Percentiles rank a stretch among this genome's conserved stretches.
phyloP scores from a whole-genome alignment of 1,140 invertebrate species.

The Lasioglossum baleicum region DNA sequence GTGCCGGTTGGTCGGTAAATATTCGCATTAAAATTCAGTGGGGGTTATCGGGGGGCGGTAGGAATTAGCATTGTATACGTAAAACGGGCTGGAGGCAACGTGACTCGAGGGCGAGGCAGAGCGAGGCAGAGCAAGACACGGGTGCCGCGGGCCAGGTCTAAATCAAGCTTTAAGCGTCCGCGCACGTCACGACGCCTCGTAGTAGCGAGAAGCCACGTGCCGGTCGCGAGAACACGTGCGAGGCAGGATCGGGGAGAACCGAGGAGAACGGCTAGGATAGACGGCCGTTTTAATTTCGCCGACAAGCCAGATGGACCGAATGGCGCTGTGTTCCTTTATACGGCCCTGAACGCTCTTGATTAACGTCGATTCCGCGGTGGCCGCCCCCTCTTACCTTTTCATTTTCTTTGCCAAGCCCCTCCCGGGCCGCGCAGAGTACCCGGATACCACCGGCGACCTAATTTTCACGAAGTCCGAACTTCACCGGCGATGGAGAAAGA shows the following conservation, averaged over 20 bases:
- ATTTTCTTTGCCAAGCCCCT: neutral
- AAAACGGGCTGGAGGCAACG: slow-evolving; percentile 17
- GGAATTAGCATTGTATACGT: slow-evolving; percentile 29
- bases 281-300: slow-evolving; percentile 31
- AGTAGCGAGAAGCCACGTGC: slow-evolving; percentile 18
- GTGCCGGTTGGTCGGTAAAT: slow-evolving; percentile 12
- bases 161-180: slow-evolving; percentile 22
- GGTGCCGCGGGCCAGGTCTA: neutral
- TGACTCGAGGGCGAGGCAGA: neutral
- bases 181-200: slow-evolving; percentile 21
- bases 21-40: slow-evolving; percentile 42
- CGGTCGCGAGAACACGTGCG: slow-evolving; percentile 16
- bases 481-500: neutral
- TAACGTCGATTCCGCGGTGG: slow-evolving; percentile 34
- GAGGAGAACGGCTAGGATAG: neutral
- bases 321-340: slow-evolving; percentile 12
- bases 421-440: neutral
- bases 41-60: neutral
- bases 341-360: slow-evolving; percentile 18
- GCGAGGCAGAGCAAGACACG: too few species aligned
- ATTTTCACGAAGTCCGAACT: slow-evolving; percentile 42
- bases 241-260: neutral
- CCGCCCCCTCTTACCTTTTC: slow-evolving; percentile 7
- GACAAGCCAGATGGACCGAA: slow-evolving; percentile 42
- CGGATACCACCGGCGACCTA: slow-evolving; percentile 47